Evolutionary conservation across 2,888 invertebrate genomes (phyloP).

Genomic region (Ommatoiulus sabulosus): DNA sequence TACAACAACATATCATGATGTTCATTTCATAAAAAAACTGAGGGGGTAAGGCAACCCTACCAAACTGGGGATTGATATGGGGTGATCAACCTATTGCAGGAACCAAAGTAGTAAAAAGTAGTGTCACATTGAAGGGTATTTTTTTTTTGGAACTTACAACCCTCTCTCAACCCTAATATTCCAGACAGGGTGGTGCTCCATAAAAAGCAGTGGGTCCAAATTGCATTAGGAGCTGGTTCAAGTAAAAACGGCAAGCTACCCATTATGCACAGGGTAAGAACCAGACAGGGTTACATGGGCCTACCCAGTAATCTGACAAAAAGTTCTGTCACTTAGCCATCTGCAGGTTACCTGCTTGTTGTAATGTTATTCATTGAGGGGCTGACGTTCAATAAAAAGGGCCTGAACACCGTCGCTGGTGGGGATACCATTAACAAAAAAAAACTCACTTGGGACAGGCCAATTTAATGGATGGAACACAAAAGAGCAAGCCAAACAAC

Average conservation of each 20-base stretch:
- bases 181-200: background rate
- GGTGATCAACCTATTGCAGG: too few species aligned
- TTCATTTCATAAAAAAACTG: background rate
- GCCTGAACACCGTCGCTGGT: background rate
- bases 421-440: background rate
- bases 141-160: too few species aligned
- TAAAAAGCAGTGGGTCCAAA: background rate
- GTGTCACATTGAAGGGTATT: background rate
- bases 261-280: background rate
- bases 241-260: background rate
- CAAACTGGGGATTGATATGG: background rate
- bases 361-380: background rate
- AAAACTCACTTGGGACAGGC: background rate
- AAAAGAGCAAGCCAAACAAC: background rate
- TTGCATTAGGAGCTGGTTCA: background rate
- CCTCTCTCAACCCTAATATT: background rate
- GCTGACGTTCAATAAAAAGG: background rate
- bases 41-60: background rate
- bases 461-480: background rate
- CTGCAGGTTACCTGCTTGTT: background rate
- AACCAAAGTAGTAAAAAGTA: background rate
- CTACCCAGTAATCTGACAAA: background rate
- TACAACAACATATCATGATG: background rate
- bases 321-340: background rate
- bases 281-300: background rate